Base-by-base conservation (phyloP, 2,797 vertebrate genomes). In the Oryzias sinensis region DNA sequence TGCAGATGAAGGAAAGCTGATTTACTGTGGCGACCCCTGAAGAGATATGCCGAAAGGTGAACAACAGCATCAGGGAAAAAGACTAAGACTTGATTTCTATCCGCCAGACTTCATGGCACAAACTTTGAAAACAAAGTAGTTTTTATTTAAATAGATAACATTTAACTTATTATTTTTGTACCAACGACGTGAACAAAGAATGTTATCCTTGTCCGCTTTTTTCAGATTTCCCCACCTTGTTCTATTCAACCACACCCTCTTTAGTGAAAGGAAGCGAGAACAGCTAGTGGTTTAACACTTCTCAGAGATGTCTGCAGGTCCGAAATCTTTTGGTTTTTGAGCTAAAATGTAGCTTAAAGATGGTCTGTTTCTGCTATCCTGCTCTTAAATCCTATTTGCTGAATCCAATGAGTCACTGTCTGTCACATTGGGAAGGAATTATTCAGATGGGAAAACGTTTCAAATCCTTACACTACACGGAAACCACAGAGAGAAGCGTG, bases 151-250 rank as follows among this genome's bases (percentile, higher is more conserved):
- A 68, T 49, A 45, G 48, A 78, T 4, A 77, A 73, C 58, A 66
- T 14, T 25, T 2, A 53, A 43, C 4, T 55, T 56, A 66, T 80
- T 72, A 72, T 77, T 84, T 85, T 69, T 62, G 50, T 83, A 80
- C 59, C 17, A 54, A 6, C 22, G 20, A n/a, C 11, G 1, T 56
- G 67, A 87, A 80, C 80, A 85, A 83, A 84, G 62, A 59, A 51
- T 55, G 67, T 41, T 60, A 18, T n/a, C 58, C 55, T 16, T 22
- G 8, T 18, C 24, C 0, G 17, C 54, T 46, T 60, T 20, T 1
- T 20, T 68, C 70, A 79, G 62, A 61, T 79, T 73, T 78, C 65
- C 51, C 81, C 79, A 65, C 63, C 66, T 62, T 8, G 4, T 49
- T 65, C 56, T 62, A 56, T 17, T 41, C 14, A 37, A 56, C 77